These are phyloP conservation scores for Eucidaris tribuloides DNA, from an alignment of 35 echinoderm and acorn worm species.

Conservation along the genomic window DNA sequence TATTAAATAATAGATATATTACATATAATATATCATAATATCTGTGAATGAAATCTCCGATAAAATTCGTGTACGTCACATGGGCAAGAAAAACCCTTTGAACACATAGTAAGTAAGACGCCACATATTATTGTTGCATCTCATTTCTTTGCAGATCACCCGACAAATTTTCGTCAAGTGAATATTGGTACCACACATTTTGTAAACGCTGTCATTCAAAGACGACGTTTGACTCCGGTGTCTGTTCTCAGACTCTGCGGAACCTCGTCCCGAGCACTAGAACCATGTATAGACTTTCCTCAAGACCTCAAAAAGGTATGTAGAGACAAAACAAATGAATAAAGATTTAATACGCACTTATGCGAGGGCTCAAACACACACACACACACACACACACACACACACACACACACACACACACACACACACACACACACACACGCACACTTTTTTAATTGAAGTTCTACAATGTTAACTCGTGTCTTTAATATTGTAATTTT, in stretches of 20 bases:
- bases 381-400: neutral
- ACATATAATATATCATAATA: neutral
- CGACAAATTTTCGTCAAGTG: slow-evolving; percentile 40
- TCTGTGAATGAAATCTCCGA: neutral
- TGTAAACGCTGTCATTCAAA: slow-evolving; percentile 84
- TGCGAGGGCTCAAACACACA: no score
- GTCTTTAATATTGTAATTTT: no score
- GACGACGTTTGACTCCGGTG: slow-evolving; percentile 64
- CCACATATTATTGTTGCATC: neutral
- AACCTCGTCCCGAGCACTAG: slow-evolving; percentile 55
- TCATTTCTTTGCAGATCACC: slow-evolving; percentile 16
- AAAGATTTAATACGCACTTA: neutral
- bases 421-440: neutral
- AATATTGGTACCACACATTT: slow-evolving; percentile 99
- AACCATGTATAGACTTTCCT: slow-evolving; percentile 79
- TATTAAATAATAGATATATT: neutral
- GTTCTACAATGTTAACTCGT: no score
- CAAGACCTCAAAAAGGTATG: slow-evolving; percentile 57
- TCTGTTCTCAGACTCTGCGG: slow-evolving; percentile 83
- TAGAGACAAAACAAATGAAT: neutral
- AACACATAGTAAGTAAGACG: neutral
- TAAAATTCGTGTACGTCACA: neutral
- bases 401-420: neutral
- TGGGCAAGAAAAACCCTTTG: neutral
- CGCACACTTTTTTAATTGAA: no score